Percentiles rank a stretch among this genome's conserved stretches.
These are phyloP conservation scores for Sinohyriopsis cumingii DNA, from an alignment of 2,888 invertebrate genomes.

Conservation along the genomic window DNA sequence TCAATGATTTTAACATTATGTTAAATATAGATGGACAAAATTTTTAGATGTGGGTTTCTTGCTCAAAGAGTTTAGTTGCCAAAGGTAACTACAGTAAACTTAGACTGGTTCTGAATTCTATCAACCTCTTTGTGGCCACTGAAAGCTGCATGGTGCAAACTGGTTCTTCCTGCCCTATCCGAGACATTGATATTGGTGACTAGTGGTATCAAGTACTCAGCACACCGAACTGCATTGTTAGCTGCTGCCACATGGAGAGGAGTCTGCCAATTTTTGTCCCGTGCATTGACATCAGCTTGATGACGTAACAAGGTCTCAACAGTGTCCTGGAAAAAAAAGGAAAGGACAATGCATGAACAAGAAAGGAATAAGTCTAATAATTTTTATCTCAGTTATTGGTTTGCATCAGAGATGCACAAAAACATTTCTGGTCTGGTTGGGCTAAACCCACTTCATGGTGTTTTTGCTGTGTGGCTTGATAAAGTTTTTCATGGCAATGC, in stretches of 20 bases:
- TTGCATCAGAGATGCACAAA: too few species aligned
- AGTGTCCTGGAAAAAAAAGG: constrained; percentile 53
- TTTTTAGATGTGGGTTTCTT: too few species aligned
- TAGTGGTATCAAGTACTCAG: constrained; percentile 74
- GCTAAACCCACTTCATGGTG: too few species aligned
- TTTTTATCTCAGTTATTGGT: background rate
- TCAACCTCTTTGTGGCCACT: constrained; percentile 76
- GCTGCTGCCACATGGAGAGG: constrained; percentile 77
- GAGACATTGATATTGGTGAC: constrained; percentile 75
- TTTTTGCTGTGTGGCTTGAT: too few species aligned
- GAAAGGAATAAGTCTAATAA: background rate
- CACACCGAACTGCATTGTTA: constrained; percentile 77
- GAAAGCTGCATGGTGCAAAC: constrained; percentile 79
- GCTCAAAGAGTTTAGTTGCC: background rate
- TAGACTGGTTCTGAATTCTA: background rate
- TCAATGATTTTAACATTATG: too few species aligned
- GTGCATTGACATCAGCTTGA: constrained; percentile 77
- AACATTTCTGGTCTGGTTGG: too few species aligned
- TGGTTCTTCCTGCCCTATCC: constrained; percentile 77
- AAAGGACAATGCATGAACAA: background rate
- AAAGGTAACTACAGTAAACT: background rate
- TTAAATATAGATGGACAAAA: too few species aligned
- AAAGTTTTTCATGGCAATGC: too few species aligned
- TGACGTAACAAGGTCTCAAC: constrained; percentile 75
- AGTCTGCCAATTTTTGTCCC: constrained; percentile 80